phyloP scores from a whole-genome alignment of 2,797 vertebrate genomes.

The Liasis olivaceus region DNA sequence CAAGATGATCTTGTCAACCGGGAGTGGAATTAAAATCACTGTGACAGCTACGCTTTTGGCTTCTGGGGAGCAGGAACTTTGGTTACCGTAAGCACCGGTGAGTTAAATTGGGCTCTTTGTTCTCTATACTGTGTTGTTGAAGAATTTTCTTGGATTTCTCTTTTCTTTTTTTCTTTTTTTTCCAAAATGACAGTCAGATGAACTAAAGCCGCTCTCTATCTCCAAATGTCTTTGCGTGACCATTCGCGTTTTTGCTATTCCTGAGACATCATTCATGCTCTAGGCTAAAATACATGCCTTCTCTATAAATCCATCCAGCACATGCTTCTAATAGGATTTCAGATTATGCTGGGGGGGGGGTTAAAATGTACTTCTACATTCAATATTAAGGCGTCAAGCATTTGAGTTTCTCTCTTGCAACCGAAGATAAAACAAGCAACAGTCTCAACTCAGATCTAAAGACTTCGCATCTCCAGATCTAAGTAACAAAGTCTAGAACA shows the following conservation, averaged over 20 bases:
- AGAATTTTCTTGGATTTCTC: background rate
- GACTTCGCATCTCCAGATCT: background rate
- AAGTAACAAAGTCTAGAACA: background rate
- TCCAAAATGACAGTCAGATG: background rate
- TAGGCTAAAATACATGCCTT: background rate
- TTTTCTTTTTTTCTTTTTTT: background rate
- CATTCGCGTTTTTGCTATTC: background rate
- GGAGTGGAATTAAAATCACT: background rate
- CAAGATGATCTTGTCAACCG: background rate
- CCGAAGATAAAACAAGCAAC: background rate
- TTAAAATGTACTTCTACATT: background rate
- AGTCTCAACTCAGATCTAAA: background rate
- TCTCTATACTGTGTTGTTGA: background rate
- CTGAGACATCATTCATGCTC: background rate
- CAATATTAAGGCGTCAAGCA: no score
- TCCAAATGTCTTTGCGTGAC: background rate
- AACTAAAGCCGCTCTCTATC: background rate
- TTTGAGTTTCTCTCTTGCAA: background rate
- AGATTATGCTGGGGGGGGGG: no score
- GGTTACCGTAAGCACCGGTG: conserved; percentile 46
- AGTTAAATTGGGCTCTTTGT: background rate
- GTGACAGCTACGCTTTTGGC: conserved; percentile 46
- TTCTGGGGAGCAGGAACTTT: conserved; percentile 15
- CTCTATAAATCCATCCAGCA: background rate
- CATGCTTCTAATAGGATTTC: no score